Conservation (phyloP, 92 coral and sea anemone species). For the Actinostola sp. region DNA sequence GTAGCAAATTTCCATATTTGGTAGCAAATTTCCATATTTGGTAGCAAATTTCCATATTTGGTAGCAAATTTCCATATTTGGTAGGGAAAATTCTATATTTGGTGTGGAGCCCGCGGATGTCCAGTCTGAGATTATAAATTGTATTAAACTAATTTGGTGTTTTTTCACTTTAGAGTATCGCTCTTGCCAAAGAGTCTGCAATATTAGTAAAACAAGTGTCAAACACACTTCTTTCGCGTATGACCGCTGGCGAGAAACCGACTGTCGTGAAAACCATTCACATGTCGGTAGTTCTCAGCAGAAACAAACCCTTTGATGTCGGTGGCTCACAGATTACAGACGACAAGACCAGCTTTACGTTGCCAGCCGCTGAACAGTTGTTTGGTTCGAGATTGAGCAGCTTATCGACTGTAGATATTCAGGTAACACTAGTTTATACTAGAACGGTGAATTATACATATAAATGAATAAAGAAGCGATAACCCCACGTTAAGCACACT, state of each 20-base stretch:
- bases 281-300: conserved; percentile 7
- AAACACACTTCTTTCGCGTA: neutral
- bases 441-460: too few relatives aligned
- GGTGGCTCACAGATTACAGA: conserved; percentile 6
- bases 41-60: too few relatives aligned
- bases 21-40: too few relatives aligned
- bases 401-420: conserved; percentile 11
- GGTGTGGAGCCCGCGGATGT: too few relatives aligned
- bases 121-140: too few relatives aligned
- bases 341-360: neutral
- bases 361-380: conserved; percentile 8
- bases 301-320: conserved; percentile 3
- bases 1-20: too few relatives aligned
- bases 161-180: conserved; percentile 16
- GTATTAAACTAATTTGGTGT: too few relatives aligned
- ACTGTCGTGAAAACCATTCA: neutral
- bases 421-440: conserved; percentile 9
- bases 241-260: conserved; percentile 27
- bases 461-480: too few relatives aligned
- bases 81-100: too few relatives aligned
- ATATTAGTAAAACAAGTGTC: conserved; percentile 9
- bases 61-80: too few relatives aligned
- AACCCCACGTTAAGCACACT: too few relatives aligned
- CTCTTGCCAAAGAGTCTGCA: conserved; percentile 1
- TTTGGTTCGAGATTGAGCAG: conserved; percentile 14